Evolutionary conservation across 2,113 vertebrate genomes (phyloP), one percentile per base, ranked within the genome.

Genomic region (Isichthys henryi): DNA sequence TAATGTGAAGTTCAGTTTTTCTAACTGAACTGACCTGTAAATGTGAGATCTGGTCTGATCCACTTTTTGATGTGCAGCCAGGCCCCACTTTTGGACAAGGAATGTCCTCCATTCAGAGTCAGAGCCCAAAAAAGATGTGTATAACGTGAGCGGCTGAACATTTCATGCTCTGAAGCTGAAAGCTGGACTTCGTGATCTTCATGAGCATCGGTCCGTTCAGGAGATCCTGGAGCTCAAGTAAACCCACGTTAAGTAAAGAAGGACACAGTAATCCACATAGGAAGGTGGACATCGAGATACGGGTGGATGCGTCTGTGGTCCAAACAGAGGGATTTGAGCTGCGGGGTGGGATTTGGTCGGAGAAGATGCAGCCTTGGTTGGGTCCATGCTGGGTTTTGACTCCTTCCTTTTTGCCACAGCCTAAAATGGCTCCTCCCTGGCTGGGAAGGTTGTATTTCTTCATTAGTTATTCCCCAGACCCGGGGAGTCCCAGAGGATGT

Each of bases 401-500:
- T 87, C 58, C 90, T 89, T 87, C 89, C 89, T 93, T 48, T 84
- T 70, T 23, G 27, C 43, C 82, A 89, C 92, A 91, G 93, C 92
- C 90, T 91, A 92, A 92, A 93, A 91, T 90, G 83, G 93, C 90
- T 45, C 88, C 82, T 90, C 70, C 89, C 56, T 88, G 91, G 89
- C 83, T 31, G 91, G 95, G 94, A 95, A 95, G 95, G 95, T 95
- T 97, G 94, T 96, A 96, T 97, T 97, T 97, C 96, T 97, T 97
- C 96, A 97, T 97, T 97, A 97, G 95, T 92, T 93, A 90, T 95
- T 96, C 93, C 93, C 95, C 94, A 94, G 93, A 95, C 94, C 93
- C 94, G 92, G 94, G 95, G 94, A 95, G 95, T 97, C 95, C 96
- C 96, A 94, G 92, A 96, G 96, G 97, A 96, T 96, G 95, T 97